These are phyloP conservation scores for Trichonephila inaurata DNA, from an alignment of 1,140 invertebrate species.

Conservation along the genomic window DNA sequence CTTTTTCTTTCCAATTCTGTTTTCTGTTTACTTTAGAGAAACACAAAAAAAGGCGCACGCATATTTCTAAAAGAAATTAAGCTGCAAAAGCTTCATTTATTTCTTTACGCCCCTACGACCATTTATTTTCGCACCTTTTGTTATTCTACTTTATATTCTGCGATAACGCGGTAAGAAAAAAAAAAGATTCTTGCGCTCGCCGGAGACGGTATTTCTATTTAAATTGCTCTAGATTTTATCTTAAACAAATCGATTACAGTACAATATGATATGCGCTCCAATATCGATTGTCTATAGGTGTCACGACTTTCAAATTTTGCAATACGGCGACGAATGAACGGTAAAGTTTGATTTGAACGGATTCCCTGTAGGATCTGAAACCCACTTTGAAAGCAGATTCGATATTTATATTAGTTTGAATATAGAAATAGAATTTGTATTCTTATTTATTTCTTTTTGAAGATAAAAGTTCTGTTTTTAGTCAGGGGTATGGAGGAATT, in stretches of 20 bases:
- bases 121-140: background rate
- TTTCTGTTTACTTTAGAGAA: background rate
- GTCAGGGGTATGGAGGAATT: background rate
- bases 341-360: background rate
- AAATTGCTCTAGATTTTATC: constrained; percentile 35
- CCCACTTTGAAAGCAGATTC: background rate
- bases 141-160: constrained; percentile 9
- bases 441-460: background rate
- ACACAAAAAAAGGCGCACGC: background rate
- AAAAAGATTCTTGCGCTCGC: background rate
- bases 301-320: background rate
- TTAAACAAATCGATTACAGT: background rate
- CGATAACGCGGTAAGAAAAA: background rate
- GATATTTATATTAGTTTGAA: background rate
- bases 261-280: constrained; percentile 6
- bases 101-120: background rate
- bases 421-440: background rate
- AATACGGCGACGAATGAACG: background rate
- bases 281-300: constrained; percentile 41
- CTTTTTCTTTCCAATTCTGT: background rate
- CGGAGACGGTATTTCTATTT: background rate
- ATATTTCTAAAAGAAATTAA: constrained; percentile 1
- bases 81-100: background rate
- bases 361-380: background rate
- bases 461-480: background rate